Base-by-base conservation (phyloP, 2,888 invertebrate genomes). In the Epirrhoe alternata region DNA sequence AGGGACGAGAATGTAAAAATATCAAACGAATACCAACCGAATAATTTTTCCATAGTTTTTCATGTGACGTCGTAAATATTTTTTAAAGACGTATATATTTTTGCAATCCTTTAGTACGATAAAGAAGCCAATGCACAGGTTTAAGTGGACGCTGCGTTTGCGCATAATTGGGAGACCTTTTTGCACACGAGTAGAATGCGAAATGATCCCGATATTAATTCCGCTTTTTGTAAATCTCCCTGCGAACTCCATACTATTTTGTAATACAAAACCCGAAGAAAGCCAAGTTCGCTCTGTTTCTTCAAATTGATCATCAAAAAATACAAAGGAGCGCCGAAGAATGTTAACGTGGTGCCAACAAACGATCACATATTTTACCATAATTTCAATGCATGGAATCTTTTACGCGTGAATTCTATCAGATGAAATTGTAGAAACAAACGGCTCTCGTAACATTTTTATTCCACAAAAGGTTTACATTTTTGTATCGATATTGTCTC, bases 141-240 rank as follows among this genome's bases (percentile, higher is more conserved):
- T 86, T 85, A 88, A 90, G 88, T 88, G 87, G 87, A 82, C 84
- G 81, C 77, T 85, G 88, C 84, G 83, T 88, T 88, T 87, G 81
- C 90, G 88, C 88, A 91, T 91, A 91, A 92, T 91, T 90, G 91
- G 86, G 75, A 81, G 78, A 80, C 81, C 84, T 90, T 92, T 90
- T 92, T 90, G 86, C 81, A 76, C 86, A 85, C 75, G 85, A 84
- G 75, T 81, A 82, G 92, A 89, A 92, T 90, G 85, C 88, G 77
- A 87, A 89, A 89, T 85, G 81, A 84, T 81, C 80, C 75, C 76
- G 79, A 82, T 86, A 85, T 89, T 86, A 85, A 88, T 86, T 85
- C 86, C 77, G 77, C 80, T 87, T 89, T 88, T 88, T 90, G 81
- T 84, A 77, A 77, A 78, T 74, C 72, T 77, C 70, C 73, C 66